A percentile compares a stretch with the other conserved stretches of the same genome.
Evolutionary conservation across 1,140 invertebrate species (phyloP).

Genomic region (Apis laboriosa): DNA sequence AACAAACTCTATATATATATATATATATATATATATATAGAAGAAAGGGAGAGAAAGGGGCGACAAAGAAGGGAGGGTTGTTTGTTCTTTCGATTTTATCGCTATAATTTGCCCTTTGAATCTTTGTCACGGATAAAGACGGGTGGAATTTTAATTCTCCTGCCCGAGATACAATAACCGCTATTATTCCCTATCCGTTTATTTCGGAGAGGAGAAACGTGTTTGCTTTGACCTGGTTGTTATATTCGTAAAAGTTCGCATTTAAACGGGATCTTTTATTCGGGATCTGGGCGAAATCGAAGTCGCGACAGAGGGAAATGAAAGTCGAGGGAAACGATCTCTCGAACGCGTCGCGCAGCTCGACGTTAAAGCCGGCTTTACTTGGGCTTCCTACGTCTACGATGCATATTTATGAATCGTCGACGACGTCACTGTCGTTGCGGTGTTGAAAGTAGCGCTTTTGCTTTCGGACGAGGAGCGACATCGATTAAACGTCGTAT

Average conservation of each 20-base stretch:
- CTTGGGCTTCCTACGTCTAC: constrained; percentile 47
- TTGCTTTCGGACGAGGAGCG: constrained; percentile 52
- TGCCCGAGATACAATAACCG: too few relatives aligned
- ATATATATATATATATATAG: too few relatives aligned
- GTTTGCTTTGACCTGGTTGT: too few relatives aligned
- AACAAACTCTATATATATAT: not conserved
- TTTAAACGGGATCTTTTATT: too few relatives aligned
- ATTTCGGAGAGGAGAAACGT: too few relatives aligned
- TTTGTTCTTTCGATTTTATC: constrained; percentile 59
- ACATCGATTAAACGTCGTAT: constrained; percentile 66
- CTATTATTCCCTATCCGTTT: too few relatives aligned
- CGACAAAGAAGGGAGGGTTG: not conserved
- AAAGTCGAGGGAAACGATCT: constrained; percentile 15
- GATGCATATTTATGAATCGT: constrained; percentile 71
- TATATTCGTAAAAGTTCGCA: too few relatives aligned
- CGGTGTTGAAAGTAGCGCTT: constrained; percentile 36
- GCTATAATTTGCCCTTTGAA: not conserved
- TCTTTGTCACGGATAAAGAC: too few relatives aligned
- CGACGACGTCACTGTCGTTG: constrained; percentile 21
- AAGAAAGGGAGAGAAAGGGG: too few relatives aligned
- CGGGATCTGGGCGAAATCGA: not conserved
- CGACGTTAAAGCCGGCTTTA: constrained; percentile 59
- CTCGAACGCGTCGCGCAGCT: constrained; percentile 25
- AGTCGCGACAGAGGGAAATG: not conserved
- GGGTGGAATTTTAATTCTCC: too few relatives aligned